phyloP scores from a whole-genome alignment of 92 coral and sea anemone genomes.

The Paragorgia papillata region DNA sequence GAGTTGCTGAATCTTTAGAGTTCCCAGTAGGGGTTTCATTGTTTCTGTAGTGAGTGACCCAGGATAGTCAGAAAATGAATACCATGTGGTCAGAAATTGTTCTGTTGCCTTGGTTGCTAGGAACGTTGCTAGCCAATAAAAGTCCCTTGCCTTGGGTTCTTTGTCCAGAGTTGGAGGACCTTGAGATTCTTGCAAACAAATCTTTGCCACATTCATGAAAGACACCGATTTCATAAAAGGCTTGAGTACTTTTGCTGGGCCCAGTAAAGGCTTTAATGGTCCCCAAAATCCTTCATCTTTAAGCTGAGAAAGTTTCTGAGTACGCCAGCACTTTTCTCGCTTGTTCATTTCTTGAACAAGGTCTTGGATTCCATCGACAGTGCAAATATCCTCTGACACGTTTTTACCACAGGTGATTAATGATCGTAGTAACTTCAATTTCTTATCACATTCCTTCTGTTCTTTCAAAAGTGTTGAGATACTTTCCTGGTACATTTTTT shows the following conservation, averaged over 20 bases:
- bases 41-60: background rate
- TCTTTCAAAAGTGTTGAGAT: background rate
- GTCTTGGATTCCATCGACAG: slow-evolving; percentile 10
- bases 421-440: slow-evolving; percentile 9
- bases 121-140: slow-evolving; percentile 1
- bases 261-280: slow-evolving; percentile 13
- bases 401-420: slow-evolving; percentile 31
- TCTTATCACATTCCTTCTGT: background rate
- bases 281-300: slow-evolving; percentile 39
- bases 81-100: slow-evolving; percentile 19
- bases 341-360: slow-evolving; percentile 31
- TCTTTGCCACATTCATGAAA: background rate
- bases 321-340: slow-evolving; percentile 13
- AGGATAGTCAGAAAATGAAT: slow-evolving; percentile 11
- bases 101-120: background rate
- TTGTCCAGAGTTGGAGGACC: background rate
- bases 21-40: slow-evolving; percentile 8
- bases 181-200: background rate
- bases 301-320: background rate
- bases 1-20: slow-evolving; percentile 30
- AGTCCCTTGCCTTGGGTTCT: background rate
- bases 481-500: background rate
- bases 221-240: slow-evolving; percentile 1
- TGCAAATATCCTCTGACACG: slow-evolving; percentile 23
- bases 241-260: slow-evolving; percentile 17